Evolutionary conservation across 2,888 invertebrate species (phyloP).

Genomic region (Thecophora atra): DNA sequence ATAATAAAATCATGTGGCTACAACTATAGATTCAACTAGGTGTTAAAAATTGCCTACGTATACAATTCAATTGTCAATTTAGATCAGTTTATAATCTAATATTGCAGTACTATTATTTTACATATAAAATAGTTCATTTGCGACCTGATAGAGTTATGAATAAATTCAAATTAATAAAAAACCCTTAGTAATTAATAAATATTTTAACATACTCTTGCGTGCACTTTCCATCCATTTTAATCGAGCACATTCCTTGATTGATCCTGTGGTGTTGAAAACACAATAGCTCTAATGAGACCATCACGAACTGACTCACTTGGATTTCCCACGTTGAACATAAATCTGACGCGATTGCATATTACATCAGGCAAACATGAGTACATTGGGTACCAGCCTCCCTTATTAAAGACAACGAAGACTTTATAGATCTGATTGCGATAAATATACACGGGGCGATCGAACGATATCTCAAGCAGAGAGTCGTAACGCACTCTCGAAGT

Average conservation of each 20-base stretch:
- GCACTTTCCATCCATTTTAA: conserved; percentile 38
- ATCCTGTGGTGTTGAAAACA: conserved; percentile 69
- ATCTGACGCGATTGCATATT: conserved; percentile 76
- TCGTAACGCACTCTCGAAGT: conserved; percentile 79
- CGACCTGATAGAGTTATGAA: no score
- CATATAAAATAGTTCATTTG: no score
- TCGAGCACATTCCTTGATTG: conserved; percentile 55
- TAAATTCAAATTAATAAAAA: no score
- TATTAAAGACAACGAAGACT: conserved; percentile 84
- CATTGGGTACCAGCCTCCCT: conserved; percentile 83
- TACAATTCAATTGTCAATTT: no score
- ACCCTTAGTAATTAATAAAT: background rate
- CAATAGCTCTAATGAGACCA: conserved; percentile 80
- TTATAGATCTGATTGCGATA: conserved; percentile 77
- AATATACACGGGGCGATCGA: conserved; percentile 82
- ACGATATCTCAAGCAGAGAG: conserved; percentile 80
- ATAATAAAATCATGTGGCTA: no score
- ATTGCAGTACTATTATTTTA: no score
- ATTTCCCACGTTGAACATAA: conserved; percentile 79
- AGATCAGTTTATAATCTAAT: no score
- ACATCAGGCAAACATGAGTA: conserved; percentile 77
- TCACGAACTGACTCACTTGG: conserved; percentile 78
- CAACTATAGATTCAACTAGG: no score
- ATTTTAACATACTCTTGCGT: background rate
- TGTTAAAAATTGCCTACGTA: no score